Evolutionary conservation across 2,113 vertebrate species (phyloP).

Genomic region (Larimichthys polyactis): DNA sequence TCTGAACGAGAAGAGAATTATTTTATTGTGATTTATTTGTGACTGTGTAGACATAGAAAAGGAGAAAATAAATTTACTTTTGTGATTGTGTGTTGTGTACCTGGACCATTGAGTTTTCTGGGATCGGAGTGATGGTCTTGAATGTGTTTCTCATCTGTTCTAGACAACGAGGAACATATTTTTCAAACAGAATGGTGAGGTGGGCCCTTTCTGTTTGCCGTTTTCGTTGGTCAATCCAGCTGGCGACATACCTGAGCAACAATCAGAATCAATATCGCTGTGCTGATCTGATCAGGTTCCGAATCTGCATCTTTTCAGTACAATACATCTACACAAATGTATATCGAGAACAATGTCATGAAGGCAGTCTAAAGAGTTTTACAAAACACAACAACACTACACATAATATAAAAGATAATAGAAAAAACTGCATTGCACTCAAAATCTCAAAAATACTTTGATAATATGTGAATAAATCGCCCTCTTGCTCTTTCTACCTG

Average conservation of each 20-base stretch:
- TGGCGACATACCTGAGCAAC: conserved; percentile 76
- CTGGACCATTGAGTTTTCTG: conserved; percentile 85
- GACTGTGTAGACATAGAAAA: background rate
- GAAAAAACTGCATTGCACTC: background rate
- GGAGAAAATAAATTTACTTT: background rate
- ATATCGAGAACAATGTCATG: background rate
- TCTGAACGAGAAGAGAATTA: conserved; percentile 65
- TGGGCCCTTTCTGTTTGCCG: conserved; percentile 84
- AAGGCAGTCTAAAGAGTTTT: background rate
- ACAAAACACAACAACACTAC: background rate
- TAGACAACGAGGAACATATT: conserved; percentile 80
- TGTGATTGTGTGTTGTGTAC: conserved; percentile 53
- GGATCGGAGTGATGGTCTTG: conserved; percentile 83
- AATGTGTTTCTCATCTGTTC: conserved; percentile 84
- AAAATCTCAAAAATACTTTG: background rate
- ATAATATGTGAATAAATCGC: background rate
- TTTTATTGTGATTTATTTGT: conserved; percentile 21
- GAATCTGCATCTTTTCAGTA: background rate
- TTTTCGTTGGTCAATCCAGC: conserved; percentile 82
- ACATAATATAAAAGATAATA: background rate
- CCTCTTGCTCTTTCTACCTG: too few relatives aligned
- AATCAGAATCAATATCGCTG: background rate
- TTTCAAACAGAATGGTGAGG: conserved; percentile 84
- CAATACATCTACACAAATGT: conserved; percentile 7
- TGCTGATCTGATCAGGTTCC: background rate